Base-by-base conservation (phyloP, 1,140 invertebrate species). In the Apis florea region DNA sequence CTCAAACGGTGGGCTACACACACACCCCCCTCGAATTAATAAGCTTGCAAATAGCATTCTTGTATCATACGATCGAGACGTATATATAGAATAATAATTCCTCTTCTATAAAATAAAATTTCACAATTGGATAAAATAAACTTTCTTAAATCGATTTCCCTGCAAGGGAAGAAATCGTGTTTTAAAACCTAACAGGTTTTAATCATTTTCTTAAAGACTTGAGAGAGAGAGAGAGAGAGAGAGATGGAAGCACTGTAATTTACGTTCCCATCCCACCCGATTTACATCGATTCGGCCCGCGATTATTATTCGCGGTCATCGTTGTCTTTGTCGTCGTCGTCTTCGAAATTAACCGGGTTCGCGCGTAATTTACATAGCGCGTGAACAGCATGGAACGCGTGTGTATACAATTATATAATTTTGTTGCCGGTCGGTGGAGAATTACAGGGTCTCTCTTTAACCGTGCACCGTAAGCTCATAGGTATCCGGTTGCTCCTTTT, bases 291-390 rank as follows among this genome's bases (percentile, higher is more conserved):
- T 19, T 31, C 8, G 26, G 6, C 24, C 26, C 1, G 17, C n/a
- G 15, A 19, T 31, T 17, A 63, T 63, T 31, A 31, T 9, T 26
- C 61, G 26, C 19, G 9, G 17, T 31, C 17, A 2, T 31, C 31
- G 31, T 63, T n/a, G 24, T 17, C 53, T 13, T 54, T 15, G n/a
- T 61, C 12, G 59, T 63, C 26, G 61, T 40, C 9, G 63, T 21
- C 17, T 40, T 63, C 24, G 31, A 61, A 61, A 21, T 47, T 26
- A 9, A 51, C 24, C 19, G 53, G 21, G 10, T 51, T 71, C 67
- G 63, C 66, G 67, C 68, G 76, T 71, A 71, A 79, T 71, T 79
- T 53, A n/a, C 26, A 51, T 49, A 26, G 21, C 67, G 24, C 24
- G 64, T n/a, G 58, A 70, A 79, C 49, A 69, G 58, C 53, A 4